Base-by-base conservation (phyloP, 2,888 invertebrate genomes). In the Magallana nippona region DNA sequence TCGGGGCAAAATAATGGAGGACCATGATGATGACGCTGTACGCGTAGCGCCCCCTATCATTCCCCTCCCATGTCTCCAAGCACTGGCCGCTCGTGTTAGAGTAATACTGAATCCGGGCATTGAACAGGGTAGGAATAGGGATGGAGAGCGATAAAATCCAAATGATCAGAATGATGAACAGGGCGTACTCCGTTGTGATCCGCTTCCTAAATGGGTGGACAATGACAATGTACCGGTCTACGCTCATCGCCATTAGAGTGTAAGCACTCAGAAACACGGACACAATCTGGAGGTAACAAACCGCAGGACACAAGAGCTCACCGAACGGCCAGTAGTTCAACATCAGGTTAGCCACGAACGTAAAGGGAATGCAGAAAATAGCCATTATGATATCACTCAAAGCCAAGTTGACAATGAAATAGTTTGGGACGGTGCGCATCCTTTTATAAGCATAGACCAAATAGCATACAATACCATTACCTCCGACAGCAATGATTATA, bases 371-470 rank as follows among this genome's bases (percentile, higher is more conserved):
- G 88, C 95, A 95, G 84, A 95, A 90, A 10, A 94, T 89, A 5
- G 94, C 93, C 92, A 95, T 95, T 80, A 95, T 88, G 17, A 95
- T 91, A 88, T 95, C 95, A 77, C 94, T 93, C 78, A 92, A 82
- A 13, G 94, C 94, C 80, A 95, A 89, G 86, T 94, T 94, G 15
- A 94, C 92, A 78, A 95, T 94, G 83, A 95, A 93, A 85, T 94
- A 97, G 94, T 98, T 98, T 71, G 98, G 98, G 2, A 98, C 97
- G 0, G 98, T 98, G 91, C 97, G 96, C 98, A 98, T 98, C 63
- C 97, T 95, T 0, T 97, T 96, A 17, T 97, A 96, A 3, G 96
- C 96, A 88, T 97, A 95, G 0, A 98, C 97, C 55, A 98, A 97
- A 94, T 97, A 98, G 94, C 97, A 97, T 32, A 98, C 97, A 79